phyloP scores from a whole-genome alignment of 2,113 vertebrate genomes.

The Alosa alosa region DNA sequence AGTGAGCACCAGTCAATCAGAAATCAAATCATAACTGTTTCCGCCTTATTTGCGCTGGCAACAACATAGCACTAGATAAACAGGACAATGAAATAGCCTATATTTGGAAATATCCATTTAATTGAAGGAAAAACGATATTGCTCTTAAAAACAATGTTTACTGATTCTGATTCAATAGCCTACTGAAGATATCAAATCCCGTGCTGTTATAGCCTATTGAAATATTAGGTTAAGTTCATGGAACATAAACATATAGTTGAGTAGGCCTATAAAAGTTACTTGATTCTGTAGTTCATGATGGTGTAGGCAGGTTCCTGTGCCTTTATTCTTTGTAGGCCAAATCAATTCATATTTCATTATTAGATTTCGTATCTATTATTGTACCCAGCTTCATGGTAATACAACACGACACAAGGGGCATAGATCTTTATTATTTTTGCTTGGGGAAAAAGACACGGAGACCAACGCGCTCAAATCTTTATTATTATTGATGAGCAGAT shows the following conservation, averaged over 20 bases:
- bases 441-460: not conserved
- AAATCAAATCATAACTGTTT: constrained; percentile 30
- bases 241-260: not conserved
- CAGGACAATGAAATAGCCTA: not conserved
- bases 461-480: not conserved
- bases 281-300: not conserved
- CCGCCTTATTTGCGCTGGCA: not conserved
- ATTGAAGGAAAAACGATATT: not conserved
- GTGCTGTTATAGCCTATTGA: not conserved
- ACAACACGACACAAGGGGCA: not conserved
- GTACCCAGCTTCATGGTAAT: not conserved
- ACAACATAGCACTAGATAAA: not conserved
- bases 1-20: constrained; percentile 31
- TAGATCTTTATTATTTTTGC: not conserved
- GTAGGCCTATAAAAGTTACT: not conserved
- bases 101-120: not conserved
- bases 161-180: not conserved
- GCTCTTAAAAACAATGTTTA: not conserved
- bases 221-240: not conserved
- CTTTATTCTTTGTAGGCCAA: no score
- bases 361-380: not conserved
- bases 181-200: not conserved
- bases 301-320: no score
- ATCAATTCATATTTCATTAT: not conserved
- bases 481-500: not conserved